Evolutionary conservation across 2,113 vertebrate species (phyloP), one percentile per base, ranked within the genome.

Genomic region (Piaya cayana): DNA sequence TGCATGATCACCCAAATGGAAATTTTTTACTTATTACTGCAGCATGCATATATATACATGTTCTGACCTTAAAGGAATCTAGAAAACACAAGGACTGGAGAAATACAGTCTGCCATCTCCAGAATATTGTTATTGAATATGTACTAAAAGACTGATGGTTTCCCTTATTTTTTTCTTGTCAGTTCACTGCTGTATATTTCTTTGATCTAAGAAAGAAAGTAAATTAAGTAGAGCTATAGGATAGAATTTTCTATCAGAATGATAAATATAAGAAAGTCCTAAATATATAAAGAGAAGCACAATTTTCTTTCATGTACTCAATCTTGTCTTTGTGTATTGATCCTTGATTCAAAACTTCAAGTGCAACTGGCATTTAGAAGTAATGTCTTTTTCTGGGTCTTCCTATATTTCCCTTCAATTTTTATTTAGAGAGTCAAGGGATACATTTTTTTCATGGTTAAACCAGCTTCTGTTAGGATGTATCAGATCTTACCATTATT

Each of bases 61-160:
- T 43, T 80, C 32, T 94, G 23, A 64, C 32, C 43, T 82, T 72
- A 67, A 56, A 74, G 19, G 56, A 42, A 34, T 67, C 23, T 70
- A 75, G 65, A 67, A 86, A n/a, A n/a, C 3, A 60, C 8, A 45
- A 29, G 8, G 11, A 45, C 68, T 49, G 56, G 9, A 39, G 26
- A 56, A 82, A 88, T 58, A 11, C 6, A 79, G 9, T 19, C 39
- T 88, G 29, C 20, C 4, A 32, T 53, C 26, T 83, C 53, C 37
- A 55, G 12, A 42, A 36, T 43, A 1, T 45, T 59, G 27, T 27
- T 70, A 3, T 23, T 20, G 7, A 52, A 10, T 39, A 65, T 53
- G 13, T 42, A 30, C 30, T 32, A 49, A 53, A 36, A 3, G 0
- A 2, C 4, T 3, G 49, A 8, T 55, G 4, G 3, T 29, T 67